phyloP scores from a whole-genome alignment of 1,140 invertebrate genomes.

The Drosophila eugracilis region DNA sequence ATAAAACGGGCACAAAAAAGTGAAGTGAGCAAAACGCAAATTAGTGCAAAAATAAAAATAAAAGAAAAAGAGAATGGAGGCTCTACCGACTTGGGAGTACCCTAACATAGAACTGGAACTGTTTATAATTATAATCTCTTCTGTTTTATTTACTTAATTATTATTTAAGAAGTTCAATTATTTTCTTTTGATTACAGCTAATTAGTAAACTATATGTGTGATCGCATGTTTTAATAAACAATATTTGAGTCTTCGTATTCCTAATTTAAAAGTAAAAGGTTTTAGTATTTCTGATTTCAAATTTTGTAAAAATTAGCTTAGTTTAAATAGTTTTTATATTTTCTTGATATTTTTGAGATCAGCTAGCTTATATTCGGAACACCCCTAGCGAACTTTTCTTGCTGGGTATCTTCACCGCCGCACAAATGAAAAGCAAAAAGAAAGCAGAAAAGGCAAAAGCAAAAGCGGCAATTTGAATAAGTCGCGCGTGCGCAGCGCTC shows the following conservation, averaged over 20 bases:
- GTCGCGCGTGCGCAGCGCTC: constrained; percentile 63
- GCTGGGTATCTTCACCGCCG: constrained; percentile 5
- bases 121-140: neutral
- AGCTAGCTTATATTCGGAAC: neutral
- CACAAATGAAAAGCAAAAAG: constrained; percentile 56
- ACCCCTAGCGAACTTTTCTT: neutral
- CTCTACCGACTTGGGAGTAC: constrained; percentile 14
- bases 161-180: too few species aligned
- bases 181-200: too few species aligned
- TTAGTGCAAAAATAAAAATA: constrained; percentile 59
- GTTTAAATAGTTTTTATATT: too few species aligned
- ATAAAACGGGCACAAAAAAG: constrained; percentile 39
- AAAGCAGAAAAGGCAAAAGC: constrained; percentile 56
- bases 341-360: neutral
- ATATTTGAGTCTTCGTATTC: too few species aligned
- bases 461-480: constrained; percentile 66
- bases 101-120: too few species aligned
- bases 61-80: constrained; percentile 40
- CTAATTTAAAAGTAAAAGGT: too few species aligned
- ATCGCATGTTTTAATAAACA: too few species aligned
- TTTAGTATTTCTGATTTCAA: too few species aligned
- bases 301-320: too few species aligned
- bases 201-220: too few species aligned
- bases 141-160: neutral
- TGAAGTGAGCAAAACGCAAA: constrained; percentile 68